Base-by-base conservation (phyloP, 2,113 vertebrate species). In the Salvelinus alpinus region DNA sequence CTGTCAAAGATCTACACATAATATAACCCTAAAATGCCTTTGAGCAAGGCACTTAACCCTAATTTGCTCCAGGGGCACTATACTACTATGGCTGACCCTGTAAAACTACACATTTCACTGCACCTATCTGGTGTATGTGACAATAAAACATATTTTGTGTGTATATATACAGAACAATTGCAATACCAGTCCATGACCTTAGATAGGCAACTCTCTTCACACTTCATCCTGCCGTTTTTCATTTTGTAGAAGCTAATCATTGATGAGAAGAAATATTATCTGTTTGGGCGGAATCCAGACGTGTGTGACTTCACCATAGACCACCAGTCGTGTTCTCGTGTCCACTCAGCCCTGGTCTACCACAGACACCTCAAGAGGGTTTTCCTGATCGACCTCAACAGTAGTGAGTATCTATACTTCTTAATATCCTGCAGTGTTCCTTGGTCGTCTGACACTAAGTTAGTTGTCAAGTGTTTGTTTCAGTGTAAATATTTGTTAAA, bases 221-320 rank as follows among this genome's bases (percentile, higher is more conserved):
- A 62, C 5, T 62, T 22, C 9, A 24, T 62, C 54, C 5, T 24
- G 59, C 16, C 7, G 9, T 22, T 11, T 16, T 62, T 9, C 5
- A 16, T 18, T 57, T 57, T 57, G 24, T 90, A 97, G 96, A 97
- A 97, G 89, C 92, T 97, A 78, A 96, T 97, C 83, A 97, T 97
- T 80, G 96, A 96, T 90, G 95, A 97, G 86, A 97, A 97, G 92
- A 96, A 96, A 83, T 97, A 94, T 87, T 97, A 97, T 92, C 92
- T 97, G 77, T 96, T 96, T 88, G 95, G 95, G 88, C 94, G 96
- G 89, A 97, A 97, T 75, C 95, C 95, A 72, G 96, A 97, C 82
- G 88, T 95, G 66, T 97, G 96, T 3, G 95, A 97, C 90, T 96
- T 96, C 80, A 96, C 95, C 76, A 97, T 96, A 86, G 95, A 96